These are phyloP conservation scores for Drosophila persimilis DNA, from an alignment of 1,140 invertebrate species.

Conservation along the genomic window DNA sequence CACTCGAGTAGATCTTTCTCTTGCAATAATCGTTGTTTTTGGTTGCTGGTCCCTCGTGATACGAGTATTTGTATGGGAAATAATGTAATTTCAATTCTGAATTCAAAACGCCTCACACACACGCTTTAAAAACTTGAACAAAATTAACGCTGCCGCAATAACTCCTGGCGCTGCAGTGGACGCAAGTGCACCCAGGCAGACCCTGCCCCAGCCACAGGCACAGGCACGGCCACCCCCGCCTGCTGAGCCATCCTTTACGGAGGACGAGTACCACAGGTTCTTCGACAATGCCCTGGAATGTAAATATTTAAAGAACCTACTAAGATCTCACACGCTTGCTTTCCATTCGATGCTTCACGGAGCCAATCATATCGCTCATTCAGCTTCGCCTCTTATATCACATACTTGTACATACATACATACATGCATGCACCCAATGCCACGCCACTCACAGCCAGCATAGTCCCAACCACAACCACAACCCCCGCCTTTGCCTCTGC, in stretches of 20 bases:
- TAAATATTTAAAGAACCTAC: constrained; percentile 83
- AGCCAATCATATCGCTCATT: constrained; percentile 11
- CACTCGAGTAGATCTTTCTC: constrained; percentile 28
- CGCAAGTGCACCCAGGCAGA: constrained; percentile 25
- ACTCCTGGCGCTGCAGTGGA: constrained; percentile 46
- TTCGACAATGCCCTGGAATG: constrained; percentile 90
- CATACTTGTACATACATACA: no score
- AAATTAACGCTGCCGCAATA: constrained; percentile 37
- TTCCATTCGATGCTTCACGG: constrained; percentile 30
- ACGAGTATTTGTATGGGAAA: constrained; percentile 2
- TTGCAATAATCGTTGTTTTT: constrained; percentile 23
- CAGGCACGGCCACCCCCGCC: constrained; percentile 21
- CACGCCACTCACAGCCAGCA: neutral
- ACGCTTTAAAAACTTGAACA: constrained; percentile 42
- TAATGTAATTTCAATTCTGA: constrained; percentile 47
- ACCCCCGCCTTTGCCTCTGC: neutral
- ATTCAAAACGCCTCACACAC: constrained; percentile 15
- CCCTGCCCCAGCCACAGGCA: constrained; percentile 23
- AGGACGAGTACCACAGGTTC: constrained; percentile 90
- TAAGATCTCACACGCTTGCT: constrained; percentile 31
- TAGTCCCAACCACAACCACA: neutral
- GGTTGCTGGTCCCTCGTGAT: constrained; percentile 31
- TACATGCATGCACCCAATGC: neutral
- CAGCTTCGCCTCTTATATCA: neutral
- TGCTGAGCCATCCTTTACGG: constrained; percentile 84